Conservation (phyloP, 2,888 invertebrate species). For the Plemyria rubiginata region DNA sequence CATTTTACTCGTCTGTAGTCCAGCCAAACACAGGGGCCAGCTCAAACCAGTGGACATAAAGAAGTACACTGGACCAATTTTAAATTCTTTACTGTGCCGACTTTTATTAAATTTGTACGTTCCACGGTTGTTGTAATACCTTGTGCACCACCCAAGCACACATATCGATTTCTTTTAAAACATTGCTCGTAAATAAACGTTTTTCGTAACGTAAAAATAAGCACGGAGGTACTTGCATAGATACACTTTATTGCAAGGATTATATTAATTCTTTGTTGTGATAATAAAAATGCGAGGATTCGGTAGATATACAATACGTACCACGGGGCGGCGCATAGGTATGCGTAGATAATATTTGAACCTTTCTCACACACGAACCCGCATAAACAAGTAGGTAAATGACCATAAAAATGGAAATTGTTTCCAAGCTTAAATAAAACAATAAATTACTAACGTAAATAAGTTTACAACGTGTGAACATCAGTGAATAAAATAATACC, state of each 20-base stretch:
- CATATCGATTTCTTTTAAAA: too few species aligned
- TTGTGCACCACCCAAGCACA: too few species aligned
- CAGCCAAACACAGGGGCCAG: not conserved
- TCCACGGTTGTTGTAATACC: too few species aligned
- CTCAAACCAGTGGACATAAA: not conserved
- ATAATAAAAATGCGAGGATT: not conserved
- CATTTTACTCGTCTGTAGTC: not conserved
- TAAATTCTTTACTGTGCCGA: too few species aligned
- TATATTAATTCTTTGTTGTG: not conserved
- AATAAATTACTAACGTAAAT: not conserved
- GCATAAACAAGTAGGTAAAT: not conserved
- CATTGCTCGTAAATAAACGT: too few species aligned
- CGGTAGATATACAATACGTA: not conserved
- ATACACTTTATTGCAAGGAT: not conserved
- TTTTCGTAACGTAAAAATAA: too few species aligned
- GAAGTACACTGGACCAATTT: not conserved
- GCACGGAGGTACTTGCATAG: too few species aligned
- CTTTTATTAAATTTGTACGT: too few species aligned
- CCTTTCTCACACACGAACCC: constrained; percentile 2
- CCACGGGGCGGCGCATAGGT: constrained; percentile 21
- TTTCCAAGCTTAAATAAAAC: too few species aligned
- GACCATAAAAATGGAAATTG: too few species aligned
- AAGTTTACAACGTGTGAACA: constrained; percentile 42
- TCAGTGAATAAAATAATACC: constrained; percentile 27
- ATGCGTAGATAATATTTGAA: not conserved